Conservation (phyloP, 2,888 invertebrate genomes). For the Uloborus plumipes region DNA sequence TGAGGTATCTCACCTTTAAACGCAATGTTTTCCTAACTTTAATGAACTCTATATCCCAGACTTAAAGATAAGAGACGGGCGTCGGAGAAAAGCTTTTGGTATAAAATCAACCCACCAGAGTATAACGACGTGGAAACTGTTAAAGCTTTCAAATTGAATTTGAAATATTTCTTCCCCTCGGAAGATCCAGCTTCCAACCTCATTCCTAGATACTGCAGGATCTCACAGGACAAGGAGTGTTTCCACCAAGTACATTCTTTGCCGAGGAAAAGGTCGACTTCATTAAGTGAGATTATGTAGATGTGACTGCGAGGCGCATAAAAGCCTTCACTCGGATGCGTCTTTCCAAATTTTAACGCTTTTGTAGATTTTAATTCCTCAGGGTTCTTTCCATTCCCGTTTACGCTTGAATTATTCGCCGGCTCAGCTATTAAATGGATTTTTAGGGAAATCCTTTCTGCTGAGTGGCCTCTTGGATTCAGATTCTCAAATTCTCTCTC, state of each 20-base stretch:
- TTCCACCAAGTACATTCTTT: slow-evolving; percentile 16
- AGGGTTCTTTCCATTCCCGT: slow-evolving; percentile 8
- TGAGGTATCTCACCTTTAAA: too few species aligned
- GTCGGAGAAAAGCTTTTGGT: too few species aligned
- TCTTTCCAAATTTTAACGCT: slow-evolving; percentile 32
- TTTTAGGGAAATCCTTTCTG: slow-evolving; percentile 16
- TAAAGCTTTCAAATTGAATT: slow-evolving; percentile 29
- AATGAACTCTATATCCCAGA: too few species aligned
- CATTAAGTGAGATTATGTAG: slow-evolving; percentile 42
- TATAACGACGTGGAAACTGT: too few species aligned
- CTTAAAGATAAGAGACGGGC: too few species aligned
- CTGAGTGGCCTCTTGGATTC: neutral
- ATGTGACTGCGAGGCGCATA: slow-evolving; percentile 22
- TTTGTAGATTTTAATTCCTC: slow-evolving; percentile 40
- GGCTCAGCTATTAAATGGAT: slow-evolving; percentile 42
- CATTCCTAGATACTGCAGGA: too few species aligned
- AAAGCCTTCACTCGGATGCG: slow-evolving; percentile 2
- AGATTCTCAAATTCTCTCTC: neutral
- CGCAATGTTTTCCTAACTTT: too few species aligned
- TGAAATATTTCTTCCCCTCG: slow-evolving; percentile 24
- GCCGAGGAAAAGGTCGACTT: slow-evolving; percentile 43
- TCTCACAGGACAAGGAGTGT: neutral
- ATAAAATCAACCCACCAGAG: too few species aligned
- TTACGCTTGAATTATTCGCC: slow-evolving; percentile 21
- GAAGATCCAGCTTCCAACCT: neutral